Evolutionary conservation across 1,140 invertebrate genomes (phyloP).

Genomic region (Tyrophagus putrescentiae): DNA sequence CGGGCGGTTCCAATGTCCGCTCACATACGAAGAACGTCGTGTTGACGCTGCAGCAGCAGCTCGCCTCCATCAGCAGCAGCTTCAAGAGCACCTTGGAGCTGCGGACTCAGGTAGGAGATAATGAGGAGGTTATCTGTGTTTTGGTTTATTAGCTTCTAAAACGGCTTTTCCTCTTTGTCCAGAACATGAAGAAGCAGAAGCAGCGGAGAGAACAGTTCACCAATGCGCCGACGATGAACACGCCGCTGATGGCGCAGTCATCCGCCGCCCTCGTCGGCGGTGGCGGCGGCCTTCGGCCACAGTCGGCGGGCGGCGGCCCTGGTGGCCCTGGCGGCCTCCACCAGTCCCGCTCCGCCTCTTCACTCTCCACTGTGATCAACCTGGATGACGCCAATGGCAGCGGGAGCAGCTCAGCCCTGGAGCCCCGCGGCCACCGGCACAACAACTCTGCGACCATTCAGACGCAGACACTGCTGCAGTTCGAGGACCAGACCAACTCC

Average conservation of each 20-base stretch:
- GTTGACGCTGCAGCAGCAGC: conserved; percentile 77
- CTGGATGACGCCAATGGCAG: conserved; percentile 29
- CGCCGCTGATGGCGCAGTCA: conserved; percentile 28
- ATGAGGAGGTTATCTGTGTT: neutral
- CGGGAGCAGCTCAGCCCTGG: neutral
- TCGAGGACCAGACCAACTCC: conserved; percentile 43
- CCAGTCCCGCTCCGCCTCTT: too few relatives aligned
- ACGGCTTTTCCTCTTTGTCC: conserved; percentile 24
- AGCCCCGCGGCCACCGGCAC: conserved; percentile 19
- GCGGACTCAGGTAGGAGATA: conserved; percentile 51
- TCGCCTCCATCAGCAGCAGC: conserved; percentile 89
- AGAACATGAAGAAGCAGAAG: conserved; percentile 94
- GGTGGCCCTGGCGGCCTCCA: too few relatives aligned
- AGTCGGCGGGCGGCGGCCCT: too few relatives aligned
- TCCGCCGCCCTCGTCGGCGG: too few relatives aligned
- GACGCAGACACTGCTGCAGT: conserved; percentile 20
- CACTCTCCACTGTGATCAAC: conserved; percentile 20
- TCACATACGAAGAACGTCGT: conserved; percentile 93
- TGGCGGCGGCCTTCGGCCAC: too few relatives aligned
- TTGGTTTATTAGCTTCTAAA: conserved; percentile 8
- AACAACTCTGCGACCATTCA: neutral
- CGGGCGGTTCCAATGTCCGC: conserved; percentile 58
- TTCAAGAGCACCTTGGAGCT: conserved; percentile 87
- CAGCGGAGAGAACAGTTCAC: conserved; percentile 84
- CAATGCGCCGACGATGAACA: conserved; percentile 41